Evolutionary conservation across 1,140 invertebrate genomes (phyloP), one percentile per base, ranked within the genome.

Genomic region (Venustaconcha ellipsiformis): DNA sequence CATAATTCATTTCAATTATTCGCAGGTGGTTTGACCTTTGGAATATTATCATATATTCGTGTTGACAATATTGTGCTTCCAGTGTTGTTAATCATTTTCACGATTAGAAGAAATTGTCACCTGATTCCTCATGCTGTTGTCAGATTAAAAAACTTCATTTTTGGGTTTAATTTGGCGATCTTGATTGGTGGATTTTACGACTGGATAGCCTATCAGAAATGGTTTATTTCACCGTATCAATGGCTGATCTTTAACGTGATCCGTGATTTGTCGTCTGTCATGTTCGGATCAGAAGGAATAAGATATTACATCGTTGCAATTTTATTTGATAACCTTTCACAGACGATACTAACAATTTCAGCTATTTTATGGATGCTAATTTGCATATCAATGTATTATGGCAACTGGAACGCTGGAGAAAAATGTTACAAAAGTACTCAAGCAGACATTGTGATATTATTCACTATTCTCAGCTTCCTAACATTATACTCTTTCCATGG

Each of bases 191-290:
- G 81, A 14, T 70, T 69, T 17, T 79, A 79, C 14, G 87, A 88
- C 72, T 84, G 76, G 57, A 12, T 67, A 37, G 76, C 26, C 26
- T 88, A 86, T 73, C 81, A 79, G 8, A 67, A 56, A 26, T 80
- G 79, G 65, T 79, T 88, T 48, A 70, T 87, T 1, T 83, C 84
- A 20, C 83, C 85, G 12, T 65, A 58, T 11, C 84, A 87, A 69
- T 88, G 87, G 87, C 70, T 86, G 18, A 74, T 72, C 30, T 88
- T 88, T 66, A 88, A 88, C 66, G 77, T 87, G 6, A n/a, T 76
- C 2, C 72, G 74, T n/a, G 76, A 81, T 48, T 76, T 71, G 55
- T 79, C 86, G 17, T 67, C 64, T 12, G 66, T 37, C 17, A 72
- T 88, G 1, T 87, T 88, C 62, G 84, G 85, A 15, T 30, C 60